These are phyloP conservation scores for Andrena dorsata DNA, from an alignment of 2,888 invertebrate genomes.

Conservation along the genomic window DNA sequence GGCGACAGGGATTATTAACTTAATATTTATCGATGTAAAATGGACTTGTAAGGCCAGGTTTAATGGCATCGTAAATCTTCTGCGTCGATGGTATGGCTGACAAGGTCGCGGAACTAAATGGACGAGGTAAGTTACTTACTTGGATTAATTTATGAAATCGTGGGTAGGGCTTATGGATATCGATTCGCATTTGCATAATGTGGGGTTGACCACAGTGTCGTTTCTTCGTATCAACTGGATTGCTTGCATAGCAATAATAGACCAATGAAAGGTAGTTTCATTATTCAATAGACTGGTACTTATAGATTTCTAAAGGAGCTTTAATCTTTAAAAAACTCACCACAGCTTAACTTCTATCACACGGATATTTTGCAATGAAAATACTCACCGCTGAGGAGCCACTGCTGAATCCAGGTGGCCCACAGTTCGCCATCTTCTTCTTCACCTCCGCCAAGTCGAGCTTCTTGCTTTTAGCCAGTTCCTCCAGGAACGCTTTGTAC, in stretches of 20 bases:
- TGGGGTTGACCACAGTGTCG: background rate
- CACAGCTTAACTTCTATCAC: background rate
- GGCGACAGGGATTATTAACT: conserved; percentile 23
- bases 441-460: conserved; percentile 92
- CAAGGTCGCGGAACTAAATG: conserved; percentile 24
- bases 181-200: conserved; percentile 20
- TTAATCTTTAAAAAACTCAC: no score
- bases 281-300: no score
- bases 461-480: conserved; percentile 93
- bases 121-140: background rate
- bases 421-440: conserved; percentile 92
- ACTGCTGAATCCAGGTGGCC: conserved; percentile 89
- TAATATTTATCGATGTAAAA: conserved; percentile 5
- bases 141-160: conserved; percentile 17
- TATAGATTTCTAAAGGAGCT: no score
- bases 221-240: background rate
- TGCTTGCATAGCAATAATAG: background rate
- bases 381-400: conserved; percentile 88
- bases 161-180: conserved; percentile 6
- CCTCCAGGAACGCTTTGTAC: conserved; percentile 94
- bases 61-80: conserved; percentile 27
- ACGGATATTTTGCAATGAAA: background rate
- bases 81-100: conserved; percentile 17
- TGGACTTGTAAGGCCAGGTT: background rate
- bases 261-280: background rate